These are phyloP conservation scores for Spea bombifrons DNA, from an alignment of 2,113 vertebrate genomes.

Conservation along the genomic window DNA sequence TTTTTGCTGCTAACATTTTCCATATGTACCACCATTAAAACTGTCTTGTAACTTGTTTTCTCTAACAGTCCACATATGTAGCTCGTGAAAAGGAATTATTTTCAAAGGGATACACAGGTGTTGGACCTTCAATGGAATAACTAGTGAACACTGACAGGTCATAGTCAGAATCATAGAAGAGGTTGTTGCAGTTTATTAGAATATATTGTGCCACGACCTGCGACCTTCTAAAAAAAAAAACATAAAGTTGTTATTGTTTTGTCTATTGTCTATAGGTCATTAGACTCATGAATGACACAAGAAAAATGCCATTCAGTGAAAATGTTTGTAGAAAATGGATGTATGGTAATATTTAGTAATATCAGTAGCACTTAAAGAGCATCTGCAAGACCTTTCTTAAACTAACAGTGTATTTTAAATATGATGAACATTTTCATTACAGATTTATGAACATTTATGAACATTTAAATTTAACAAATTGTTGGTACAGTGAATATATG, in stretches of 20 bases:
- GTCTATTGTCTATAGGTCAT: background rate
- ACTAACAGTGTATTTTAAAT: too few relatives aligned
- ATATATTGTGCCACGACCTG: constrained; percentile 1
- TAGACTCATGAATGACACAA: background rate
- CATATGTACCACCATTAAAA: constrained; percentile 33
- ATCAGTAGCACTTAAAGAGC: too few relatives aligned
- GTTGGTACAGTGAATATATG: too few relatives aligned
- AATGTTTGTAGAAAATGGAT: background rate
- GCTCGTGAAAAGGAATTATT: constrained; percentile 36
- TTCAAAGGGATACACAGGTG: constrained; percentile 37
- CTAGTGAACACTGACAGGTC: constrained; percentile 34
- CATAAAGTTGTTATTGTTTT: constrained; percentile 11
- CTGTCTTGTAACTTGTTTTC: constrained; percentile 14
- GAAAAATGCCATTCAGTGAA: background rate
- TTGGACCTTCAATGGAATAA: constrained; percentile 23
- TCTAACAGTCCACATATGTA: constrained; percentile 34
- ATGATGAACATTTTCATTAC: too few relatives aligned
- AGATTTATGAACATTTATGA: too few relatives aligned
- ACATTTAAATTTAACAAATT: too few relatives aligned
- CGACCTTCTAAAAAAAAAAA: background rate
- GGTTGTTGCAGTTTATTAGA: constrained; percentile 10
- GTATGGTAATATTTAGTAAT: too few relatives aligned
- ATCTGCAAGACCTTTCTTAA: too few relatives aligned
- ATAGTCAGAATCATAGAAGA: constrained; percentile 23
- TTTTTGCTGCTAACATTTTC: constrained; percentile 25